These are phyloP conservation scores for Stichodactyla mertensii DNA, from an alignment of 64 coral and sea anemone genomes.

Conservation along the genomic window DNA sequence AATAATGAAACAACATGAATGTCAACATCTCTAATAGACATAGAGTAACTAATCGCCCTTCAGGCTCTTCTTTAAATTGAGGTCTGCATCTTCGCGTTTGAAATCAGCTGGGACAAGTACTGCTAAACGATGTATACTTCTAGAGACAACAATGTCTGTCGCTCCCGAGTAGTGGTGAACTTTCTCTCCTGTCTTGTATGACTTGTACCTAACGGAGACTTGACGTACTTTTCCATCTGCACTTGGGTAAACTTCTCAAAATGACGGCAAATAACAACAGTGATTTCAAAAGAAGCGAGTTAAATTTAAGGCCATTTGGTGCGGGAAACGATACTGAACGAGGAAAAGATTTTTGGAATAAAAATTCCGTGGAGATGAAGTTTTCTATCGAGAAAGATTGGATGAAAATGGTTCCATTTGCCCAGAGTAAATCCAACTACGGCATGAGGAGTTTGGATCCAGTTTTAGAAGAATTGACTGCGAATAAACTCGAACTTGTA, in stretches of 20 bases:
- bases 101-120: conserved; percentile 22
- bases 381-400: neutral
- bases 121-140: conserved; percentile 53
- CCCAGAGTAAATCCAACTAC: conserved; percentile 33
- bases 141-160: conserved; percentile 50
- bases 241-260: conserved; percentile 58
- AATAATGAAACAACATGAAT: conserved; percentile 1
- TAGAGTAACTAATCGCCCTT: too few species aligned
- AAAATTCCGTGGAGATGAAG: too few species aligned
- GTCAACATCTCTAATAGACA: neutral
- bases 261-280: conserved; percentile 39
- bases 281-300: neutral
- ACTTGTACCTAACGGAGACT: conserved; percentile 63
- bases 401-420: neutral
- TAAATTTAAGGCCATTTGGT: conserved; percentile 26
- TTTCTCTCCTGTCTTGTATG: conserved; percentile 47
- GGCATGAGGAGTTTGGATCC: conserved; percentile 32
- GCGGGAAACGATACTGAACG: neutral
- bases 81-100: neutral
- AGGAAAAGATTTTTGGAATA: too few species aligned
- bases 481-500: conserved; percentile 47
- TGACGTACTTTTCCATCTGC: conserved; percentile 62
- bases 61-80: neutral
- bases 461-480: conserved; percentile 35
- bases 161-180: conserved; percentile 49